Evolutionary conservation across 2,113 vertebrate species (phyloP).

Genomic region (Diadophis punctatus): DNA sequence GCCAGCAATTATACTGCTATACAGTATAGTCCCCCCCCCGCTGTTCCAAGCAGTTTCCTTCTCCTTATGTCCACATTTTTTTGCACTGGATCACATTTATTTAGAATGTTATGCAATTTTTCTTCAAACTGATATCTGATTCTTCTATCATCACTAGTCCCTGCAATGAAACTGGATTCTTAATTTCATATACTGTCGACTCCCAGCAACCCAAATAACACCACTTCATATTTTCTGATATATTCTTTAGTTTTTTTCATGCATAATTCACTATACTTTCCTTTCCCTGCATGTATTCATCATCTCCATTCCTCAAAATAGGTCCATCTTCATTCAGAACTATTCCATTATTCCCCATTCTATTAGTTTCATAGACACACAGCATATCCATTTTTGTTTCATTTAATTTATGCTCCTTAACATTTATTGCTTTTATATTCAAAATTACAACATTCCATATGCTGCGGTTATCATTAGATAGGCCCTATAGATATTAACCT

Average conservation of each 20-base stretch:
- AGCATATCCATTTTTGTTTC: neutral
- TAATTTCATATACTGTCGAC: neutral
- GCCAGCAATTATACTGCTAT: neutral
- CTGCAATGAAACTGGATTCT: neutral
- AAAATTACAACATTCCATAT: neutral
- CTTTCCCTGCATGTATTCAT: neutral
- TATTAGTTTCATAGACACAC: neutral
- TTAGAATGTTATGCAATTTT: neutral
- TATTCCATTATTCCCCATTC: neutral
- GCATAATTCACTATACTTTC: neutral
- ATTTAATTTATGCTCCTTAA: neutral
- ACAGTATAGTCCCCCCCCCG: neutral
- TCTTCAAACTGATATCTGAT: neutral
- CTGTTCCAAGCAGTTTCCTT: neutral
- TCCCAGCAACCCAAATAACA: neutral
- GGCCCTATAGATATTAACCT: neutral
- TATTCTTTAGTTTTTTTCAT: neutral
- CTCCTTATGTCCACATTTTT: neutral
- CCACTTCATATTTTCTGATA: neutral
- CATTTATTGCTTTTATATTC: neutral
- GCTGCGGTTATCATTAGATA: neutral
- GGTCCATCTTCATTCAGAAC: neutral
- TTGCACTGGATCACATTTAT: neutral
- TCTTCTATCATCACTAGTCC: neutral
- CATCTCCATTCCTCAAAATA: neutral